Base-by-base conservation (phyloP, 2,888 invertebrate genomes). In the Mimachlamys varia region DNA sequence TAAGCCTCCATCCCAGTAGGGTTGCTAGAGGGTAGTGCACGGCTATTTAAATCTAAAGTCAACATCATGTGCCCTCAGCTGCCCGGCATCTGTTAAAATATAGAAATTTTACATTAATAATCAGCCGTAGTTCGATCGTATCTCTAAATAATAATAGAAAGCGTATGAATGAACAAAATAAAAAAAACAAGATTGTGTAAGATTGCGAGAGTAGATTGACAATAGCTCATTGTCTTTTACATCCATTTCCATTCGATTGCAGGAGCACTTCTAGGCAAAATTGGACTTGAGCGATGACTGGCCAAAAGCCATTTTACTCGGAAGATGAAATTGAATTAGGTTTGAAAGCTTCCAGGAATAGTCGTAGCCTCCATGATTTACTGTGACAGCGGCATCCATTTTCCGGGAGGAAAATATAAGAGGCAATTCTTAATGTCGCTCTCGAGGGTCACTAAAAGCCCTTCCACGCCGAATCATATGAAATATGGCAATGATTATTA, bases 271-370 rank as follows among this genome's bases (percentile, higher is more conserved):
- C 33, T 17, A 33, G 76, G 76, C 76, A 12, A 76, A 76, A 76
- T 76, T 76, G 76, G 33, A 76, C 76, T 76, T 76, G 76, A 76
- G 76, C 76, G 76, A 76, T 76, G 76, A 76, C 76, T 76, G 76
- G 76, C 76, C 76, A 76, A 76, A 76, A 76, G 76, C 76, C 33
- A 76, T 76, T 76, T 76, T 76, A 76, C 76, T 76, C 33, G 76
- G 76, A 76, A 33, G 76, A 76, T 76, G 76, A 76, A 76, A 76
- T 76, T 76, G 76, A 76, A 76, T 76, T 76, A 76, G 76, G 76
- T 76, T 76, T 76, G 76, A 76, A 76, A 76, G 76, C 76, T 76
- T 76, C 76, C 76, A 76, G 76, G 76, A 76, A 76, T 76, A 76
- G 76, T 27, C 76, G 10, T 12, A 10, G 76, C 76, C 27, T 19